phyloP scores from a whole-genome alignment of 1,140 invertebrate species.

The Lepidurus couesii region DNA sequence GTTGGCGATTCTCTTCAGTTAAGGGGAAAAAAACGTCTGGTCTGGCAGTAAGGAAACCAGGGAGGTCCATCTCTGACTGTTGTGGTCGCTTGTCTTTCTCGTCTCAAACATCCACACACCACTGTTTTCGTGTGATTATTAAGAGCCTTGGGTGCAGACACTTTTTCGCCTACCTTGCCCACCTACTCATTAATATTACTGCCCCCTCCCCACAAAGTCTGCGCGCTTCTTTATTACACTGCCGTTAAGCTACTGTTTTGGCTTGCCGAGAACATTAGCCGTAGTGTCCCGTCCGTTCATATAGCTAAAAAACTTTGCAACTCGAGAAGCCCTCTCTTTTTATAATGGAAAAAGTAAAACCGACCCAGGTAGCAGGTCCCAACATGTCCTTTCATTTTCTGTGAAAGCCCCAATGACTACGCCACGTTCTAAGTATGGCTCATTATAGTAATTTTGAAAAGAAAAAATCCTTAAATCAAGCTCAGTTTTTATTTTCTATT shows the following conservation, averaged over 20 bases:
- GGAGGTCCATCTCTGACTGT: not conserved
- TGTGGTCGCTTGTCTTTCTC: not conserved
- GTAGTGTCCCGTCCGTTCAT: not conserved
- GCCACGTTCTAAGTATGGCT: not conserved
- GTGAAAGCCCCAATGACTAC: not conserved
- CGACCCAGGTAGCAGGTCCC: no score
- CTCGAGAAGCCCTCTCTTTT: not conserved
- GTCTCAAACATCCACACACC: no score
- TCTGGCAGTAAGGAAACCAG: not conserved
- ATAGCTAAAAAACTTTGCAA: not conserved
- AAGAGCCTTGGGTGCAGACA: not conserved
- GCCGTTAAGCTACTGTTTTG: not conserved
- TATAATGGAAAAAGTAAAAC: not conserved
- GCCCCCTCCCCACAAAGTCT: not conserved
- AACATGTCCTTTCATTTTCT: no score
- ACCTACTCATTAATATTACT: conserved; percentile 1
- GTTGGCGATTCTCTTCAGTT: not conserved
- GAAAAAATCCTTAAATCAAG: no score
- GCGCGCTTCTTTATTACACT: not conserved
- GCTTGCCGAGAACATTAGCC: not conserved
- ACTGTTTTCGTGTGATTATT: not conserved
- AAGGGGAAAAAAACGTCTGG: no score
- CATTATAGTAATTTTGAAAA: no score
- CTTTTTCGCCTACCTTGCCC: not conserved
- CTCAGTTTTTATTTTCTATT: no score